Evolutionary conservation across 1,140 invertebrate species (phyloP).

Genomic region (Uloborus diversus): DNA sequence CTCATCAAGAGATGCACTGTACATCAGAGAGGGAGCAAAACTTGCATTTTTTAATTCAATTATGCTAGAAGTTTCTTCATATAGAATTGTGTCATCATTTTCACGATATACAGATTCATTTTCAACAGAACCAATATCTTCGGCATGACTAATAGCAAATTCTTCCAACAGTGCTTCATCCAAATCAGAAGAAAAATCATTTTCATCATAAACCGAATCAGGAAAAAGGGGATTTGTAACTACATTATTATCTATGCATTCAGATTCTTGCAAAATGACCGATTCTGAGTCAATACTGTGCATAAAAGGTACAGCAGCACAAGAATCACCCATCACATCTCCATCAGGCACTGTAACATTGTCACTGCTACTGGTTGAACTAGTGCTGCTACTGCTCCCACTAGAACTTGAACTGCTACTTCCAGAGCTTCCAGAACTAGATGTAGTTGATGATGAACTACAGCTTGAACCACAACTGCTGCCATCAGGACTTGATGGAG

Average conservation of each 20-base stretch:
- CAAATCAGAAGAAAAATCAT: neutral
- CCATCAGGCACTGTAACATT: neutral
- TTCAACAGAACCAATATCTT: neutral
- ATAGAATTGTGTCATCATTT: constrained; percentile 36
- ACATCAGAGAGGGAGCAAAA: constrained; percentile 30
- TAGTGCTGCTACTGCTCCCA: constrained; percentile 3
- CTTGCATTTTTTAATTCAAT: constrained; percentile 47
- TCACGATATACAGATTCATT: neutral
- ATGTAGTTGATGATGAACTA: constrained; percentile 31
- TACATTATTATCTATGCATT: constrained; percentile 37
- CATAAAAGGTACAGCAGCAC: constrained; percentile 3
- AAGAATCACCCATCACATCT: neutral
- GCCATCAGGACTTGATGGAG: constrained; percentile 37
- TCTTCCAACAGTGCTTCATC: neutral
- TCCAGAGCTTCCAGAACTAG: constrained; percentile 44
- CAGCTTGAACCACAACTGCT: constrained; percentile 52
- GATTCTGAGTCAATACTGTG: constrained; percentile 11
- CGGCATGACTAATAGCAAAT: too few relatives aligned
- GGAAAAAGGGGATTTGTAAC: constrained; percentile 30
- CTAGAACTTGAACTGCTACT: constrained; percentile 19
- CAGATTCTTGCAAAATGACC: constrained; percentile 20
- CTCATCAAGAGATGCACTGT: neutral
- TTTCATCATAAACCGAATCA: neutral
- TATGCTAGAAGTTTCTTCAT: constrained; percentile 36
- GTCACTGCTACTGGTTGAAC: neutral